Evolutionary conservation across 1,140 invertebrate species (phyloP), one percentile per base, ranked within the genome.

Genomic region (Gonioctena quinquepunctata): DNA sequence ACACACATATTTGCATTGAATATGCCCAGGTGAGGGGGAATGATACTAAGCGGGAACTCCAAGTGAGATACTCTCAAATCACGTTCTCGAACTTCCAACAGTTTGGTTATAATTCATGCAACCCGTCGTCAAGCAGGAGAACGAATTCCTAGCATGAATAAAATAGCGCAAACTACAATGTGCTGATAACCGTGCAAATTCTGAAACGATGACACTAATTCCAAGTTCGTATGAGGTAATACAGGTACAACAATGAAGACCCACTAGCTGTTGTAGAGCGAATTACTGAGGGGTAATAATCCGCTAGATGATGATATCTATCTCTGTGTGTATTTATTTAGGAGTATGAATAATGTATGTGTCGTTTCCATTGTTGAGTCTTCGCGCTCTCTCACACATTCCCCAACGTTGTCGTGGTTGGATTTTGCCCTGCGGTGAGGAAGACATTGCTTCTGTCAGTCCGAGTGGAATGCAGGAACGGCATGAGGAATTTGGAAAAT

Each of bases 321-420:
- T 66, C 65, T 33, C 26, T 62, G 64, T 68, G 66, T 42, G 54
- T 74, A 74, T 74, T 74, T 74, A 75, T 72, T 75, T 72, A 75
- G 70, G 73, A 26, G 49, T 62, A 75, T 75, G 73, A 75, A 75
- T 75, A 69, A 75, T 75, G 73, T 67, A 75, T 72, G 59, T 61
- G 64, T 71, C 57, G 65, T 49, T 57, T 52, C 49, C 64, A 71
- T 71, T 71, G 64, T 71, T 64, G 60, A 71, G 66, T 56, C 64
- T 52, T 60, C 42, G 11, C 33, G 8, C 0, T 33, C 28, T 28
- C 8, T 28, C 27, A 11, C 28, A 2, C 33, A 13, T 42, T 42
- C 33, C 16, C 33, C 33, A 1, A 42, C 33, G 16, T n/a, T n/a
- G 13, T 13, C 13, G 1, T 11, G 16, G 5, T 42, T 42, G 33